Conservation (phyloP, 2,888 invertebrate genomes). For the Pecten maximus region DNA sequence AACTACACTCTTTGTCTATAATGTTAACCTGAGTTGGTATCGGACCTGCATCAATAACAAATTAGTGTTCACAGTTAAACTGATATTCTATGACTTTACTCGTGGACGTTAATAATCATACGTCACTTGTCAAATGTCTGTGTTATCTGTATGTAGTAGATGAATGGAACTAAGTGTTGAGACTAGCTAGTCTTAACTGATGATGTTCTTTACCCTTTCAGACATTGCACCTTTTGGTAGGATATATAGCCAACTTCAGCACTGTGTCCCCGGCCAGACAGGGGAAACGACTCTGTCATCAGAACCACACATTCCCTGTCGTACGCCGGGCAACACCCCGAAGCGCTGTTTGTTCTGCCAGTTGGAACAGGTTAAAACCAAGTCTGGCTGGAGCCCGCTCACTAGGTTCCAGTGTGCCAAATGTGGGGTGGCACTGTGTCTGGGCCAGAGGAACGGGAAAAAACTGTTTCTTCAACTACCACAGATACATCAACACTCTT, state of each 20-base stretch:
- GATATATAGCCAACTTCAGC: slow-evolving; percentile 28
- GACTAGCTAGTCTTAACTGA: not conserved
- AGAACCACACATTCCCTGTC: not conserved
- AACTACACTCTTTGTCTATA: too few relatives aligned
- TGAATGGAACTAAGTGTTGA: not conserved
- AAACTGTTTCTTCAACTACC: not conserved
- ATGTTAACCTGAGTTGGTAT: too few relatives aligned
- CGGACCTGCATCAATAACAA: too few relatives aligned
- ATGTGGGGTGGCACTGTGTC: not conserved
- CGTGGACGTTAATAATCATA: too few relatives aligned
- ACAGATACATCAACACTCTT: not conserved
- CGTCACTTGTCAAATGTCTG: too few relatives aligned
- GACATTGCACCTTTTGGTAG: slow-evolving; percentile 19
- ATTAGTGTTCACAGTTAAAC: too few relatives aligned
- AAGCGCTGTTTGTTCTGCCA: slow-evolving; percentile 18
- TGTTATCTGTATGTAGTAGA: not conserved
- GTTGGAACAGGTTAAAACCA: not conserved
- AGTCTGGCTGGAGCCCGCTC: slow-evolving; percentile 21
- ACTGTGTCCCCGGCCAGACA: not conserved
- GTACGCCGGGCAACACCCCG: not conserved
- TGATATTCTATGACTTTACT: too few relatives aligned
- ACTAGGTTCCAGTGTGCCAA: slow-evolving; percentile 4
- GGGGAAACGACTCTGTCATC: not conserved
- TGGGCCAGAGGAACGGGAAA: slow-evolving; percentile 9
- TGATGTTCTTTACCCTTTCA: slow-evolving; percentile 10